Conservation (phyloP, 2,888 invertebrate species). For the Hypolimnas misippus region DNA sequence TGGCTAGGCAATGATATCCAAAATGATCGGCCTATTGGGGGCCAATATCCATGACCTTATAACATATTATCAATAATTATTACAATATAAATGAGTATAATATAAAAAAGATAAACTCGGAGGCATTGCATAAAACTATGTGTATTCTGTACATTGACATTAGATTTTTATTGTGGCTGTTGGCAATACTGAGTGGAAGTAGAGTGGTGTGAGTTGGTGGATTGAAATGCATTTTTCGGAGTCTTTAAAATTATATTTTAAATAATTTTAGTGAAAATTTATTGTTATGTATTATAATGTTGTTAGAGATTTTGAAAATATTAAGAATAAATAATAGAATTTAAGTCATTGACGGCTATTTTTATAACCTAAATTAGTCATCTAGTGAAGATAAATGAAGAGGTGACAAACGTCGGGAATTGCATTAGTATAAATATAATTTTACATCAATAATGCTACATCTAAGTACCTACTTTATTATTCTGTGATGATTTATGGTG, state of each 20-base stretch:
- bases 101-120: not conserved
- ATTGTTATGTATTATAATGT: conserved; percentile 23
- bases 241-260: conserved; percentile 9
- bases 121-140: too few relatives aligned
- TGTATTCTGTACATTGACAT: not conserved
- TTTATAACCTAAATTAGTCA: conserved; percentile 76
- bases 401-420: conserved; percentile 64
- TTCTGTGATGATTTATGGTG: conserved; percentile 43
- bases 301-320: conserved; percentile 16
- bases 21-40: too few relatives aligned
- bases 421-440: conserved; percentile 43
- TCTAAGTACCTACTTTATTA: conserved; percentile 34
- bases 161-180: not conserved
- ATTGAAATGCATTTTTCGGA: conserved; percentile 12
- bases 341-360: conserved; percentile 51
- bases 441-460: conserved; percentile 41
- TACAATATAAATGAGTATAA: not conserved
- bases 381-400: conserved; percentile 57
- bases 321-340: conserved; percentile 14
- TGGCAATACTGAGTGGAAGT: conserved; percentile 25
- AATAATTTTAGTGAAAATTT: conserved; percentile 9
- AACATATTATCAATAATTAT: too few relatives aligned
- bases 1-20: too few relatives aligned
- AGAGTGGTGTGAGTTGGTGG: conserved; percentile 5
- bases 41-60: too few relatives aligned